Base-by-base conservation (phyloP, 2,113 vertebrate species). In the Phaetusa simplex region DNA sequence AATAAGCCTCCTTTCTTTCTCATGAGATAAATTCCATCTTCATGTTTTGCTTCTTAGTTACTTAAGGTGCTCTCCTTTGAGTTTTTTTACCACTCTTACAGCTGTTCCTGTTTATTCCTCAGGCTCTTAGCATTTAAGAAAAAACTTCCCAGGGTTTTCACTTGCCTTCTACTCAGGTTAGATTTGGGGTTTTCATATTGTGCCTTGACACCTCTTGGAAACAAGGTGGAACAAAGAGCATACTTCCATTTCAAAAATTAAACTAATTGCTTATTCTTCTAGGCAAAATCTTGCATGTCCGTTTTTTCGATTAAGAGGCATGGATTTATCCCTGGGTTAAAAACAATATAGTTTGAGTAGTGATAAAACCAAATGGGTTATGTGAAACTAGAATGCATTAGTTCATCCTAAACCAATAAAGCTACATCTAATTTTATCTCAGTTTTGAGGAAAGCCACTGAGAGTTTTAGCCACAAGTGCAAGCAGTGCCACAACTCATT, bases 31-130 rank as follows among this genome's bases (percentile, higher is more conserved):
- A 91, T 69, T 86, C 36, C 53, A 24, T 27, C 26, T 82, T 43
- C 45, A 42, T 32, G 20, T 64, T 92, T 95, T 94, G 12, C 52
- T 79, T 65, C 55, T 86, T 88, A 58, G 14, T 78, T 86, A 81
- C 47, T 86, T 95, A 85, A 73, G 22, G 36, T 86, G 21, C 26
- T 72, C 34, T 94, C 65, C 15, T 86, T 43, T 36, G 59, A 67
- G 45, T 83, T 78, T 90, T 59, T 90, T 92, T 94, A 94, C 49
- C 22, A 45, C 73, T 86, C 49, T 77, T 72, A 81, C 4, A 66
- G 36, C 23, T 93, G 91, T 96, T 97, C 56, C 55, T 92, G 69
- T 91, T 92, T 97, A 82, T 87, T 92, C 34, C 49, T 79, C 62
- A 82, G n/a, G 73, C 43, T 91, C 56, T 71, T 87, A 69, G 11